phyloP scores from a whole-genome alignment of 2,797 vertebrate species.

The Pyrocephalus nanus region DNA sequence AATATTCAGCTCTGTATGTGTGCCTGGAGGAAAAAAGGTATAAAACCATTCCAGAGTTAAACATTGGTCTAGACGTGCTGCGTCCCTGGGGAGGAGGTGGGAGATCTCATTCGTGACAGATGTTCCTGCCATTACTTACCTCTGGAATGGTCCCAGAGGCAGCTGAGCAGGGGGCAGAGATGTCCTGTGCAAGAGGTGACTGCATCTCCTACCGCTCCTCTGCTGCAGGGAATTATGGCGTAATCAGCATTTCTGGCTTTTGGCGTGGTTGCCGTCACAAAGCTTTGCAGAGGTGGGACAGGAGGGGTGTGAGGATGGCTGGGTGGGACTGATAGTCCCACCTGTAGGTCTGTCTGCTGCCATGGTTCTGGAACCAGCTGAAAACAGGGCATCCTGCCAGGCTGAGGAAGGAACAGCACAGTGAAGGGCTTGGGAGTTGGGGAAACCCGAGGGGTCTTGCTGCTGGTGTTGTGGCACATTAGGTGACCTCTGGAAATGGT shows the following conservation, averaged over 20 bases:
- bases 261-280: not conserved
- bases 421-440: not conserved
- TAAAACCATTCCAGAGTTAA: not conserved
- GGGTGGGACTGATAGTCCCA: not conserved
- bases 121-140: not conserved
- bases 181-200: not conserved
- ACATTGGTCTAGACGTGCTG: not conserved
- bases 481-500: not conserved
- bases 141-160: not conserved
- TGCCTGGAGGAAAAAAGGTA: not conserved
- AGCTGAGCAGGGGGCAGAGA: not conserved
- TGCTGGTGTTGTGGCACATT: not conserved
- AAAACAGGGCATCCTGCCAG: not conserved
- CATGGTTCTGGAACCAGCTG: not conserved
- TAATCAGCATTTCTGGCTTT: not conserved
- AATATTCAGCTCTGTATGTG: not conserved
- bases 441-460: not conserved
- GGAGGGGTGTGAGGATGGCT: not conserved
- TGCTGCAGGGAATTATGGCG: not conserved
- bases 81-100: not conserved
- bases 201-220: not conserved
- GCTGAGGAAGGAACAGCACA: not conserved
- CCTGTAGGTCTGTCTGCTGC: not conserved
- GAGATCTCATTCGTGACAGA: not conserved
- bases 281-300: not conserved